These are phyloP conservation scores for Protodeltote pygarga DNA, from an alignment of 2,888 invertebrate genomes.

Conservation along the genomic window DNA sequence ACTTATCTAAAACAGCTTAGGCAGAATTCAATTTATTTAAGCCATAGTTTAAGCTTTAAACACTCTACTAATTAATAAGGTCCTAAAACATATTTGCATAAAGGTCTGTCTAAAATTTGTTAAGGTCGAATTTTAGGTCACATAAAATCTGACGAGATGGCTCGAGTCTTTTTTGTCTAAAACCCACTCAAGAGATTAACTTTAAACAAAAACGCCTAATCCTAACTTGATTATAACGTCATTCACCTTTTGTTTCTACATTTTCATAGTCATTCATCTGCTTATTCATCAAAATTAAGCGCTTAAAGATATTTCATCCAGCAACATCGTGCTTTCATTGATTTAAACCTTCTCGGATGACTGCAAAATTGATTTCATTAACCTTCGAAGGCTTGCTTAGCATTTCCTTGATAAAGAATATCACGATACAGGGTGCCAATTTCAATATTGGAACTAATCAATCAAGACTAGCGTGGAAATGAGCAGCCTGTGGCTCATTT, in stretches of 20 bases:
- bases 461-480: conserved; percentile 71
- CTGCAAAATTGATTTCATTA: conserved; percentile 51
- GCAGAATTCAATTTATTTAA: no score
- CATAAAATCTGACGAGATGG: no score
- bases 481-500: conserved; percentile 66
- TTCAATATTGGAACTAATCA: conserved; percentile 77
- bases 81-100: no score
- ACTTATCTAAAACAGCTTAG: no score
- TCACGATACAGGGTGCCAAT: conserved; percentile 63
- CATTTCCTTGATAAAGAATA: conserved; percentile 52
- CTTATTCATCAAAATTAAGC: conserved; percentile 20
- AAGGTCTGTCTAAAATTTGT: background rate
- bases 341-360: conserved; percentile 28
- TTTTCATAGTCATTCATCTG: background rate
- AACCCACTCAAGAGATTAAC: no score
- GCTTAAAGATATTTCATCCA: conserved; percentile 19
- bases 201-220: no score
- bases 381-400: conserved; percentile 43
- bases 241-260: conserved; percentile 1
- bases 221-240: conserved; percentile 12
- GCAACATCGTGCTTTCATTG: conserved; percentile 25
- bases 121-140: conserved; percentile 12
- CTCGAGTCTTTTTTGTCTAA: no score
- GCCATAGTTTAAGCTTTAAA: no score
- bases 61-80: no score